These are phyloP conservation scores for Cyclargus thomasi DNA, from an alignment of 1,140 invertebrate genomes.

Conservation along the genomic window DNA sequence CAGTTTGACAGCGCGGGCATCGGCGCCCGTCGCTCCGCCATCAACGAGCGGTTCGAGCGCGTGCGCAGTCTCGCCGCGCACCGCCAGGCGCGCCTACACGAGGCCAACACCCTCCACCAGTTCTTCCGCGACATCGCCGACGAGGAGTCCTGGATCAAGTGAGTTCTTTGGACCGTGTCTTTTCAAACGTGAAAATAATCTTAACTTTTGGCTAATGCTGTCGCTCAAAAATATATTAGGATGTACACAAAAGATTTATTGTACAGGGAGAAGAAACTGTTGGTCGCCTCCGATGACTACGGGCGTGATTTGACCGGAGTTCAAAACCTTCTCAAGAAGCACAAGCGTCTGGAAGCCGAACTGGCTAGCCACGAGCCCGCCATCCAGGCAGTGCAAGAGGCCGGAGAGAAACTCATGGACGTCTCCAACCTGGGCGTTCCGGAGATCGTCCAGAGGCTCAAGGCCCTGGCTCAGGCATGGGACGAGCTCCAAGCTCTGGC, in stretches of 20 bases:
- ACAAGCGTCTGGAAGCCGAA: slow-evolving; percentile 97
- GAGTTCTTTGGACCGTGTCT: slow-evolving; percentile 35
- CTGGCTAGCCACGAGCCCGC: slow-evolving; percentile 96
- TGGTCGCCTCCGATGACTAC: slow-evolving; percentile 98
- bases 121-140: slow-evolving; percentile 99
- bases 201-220: background rate
- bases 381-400: slow-evolving; percentile 96
- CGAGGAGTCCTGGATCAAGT: slow-evolving; percentile 99
- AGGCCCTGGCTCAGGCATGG: slow-evolving; percentile 92
- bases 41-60: slow-evolving; percentile 95
- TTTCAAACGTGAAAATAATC: background rate
- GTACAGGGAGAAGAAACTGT: slow-evolving; percentile 93
- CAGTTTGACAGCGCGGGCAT: slow-evolving; percentile 96
- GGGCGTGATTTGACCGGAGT: slow-evolving; percentile 98
- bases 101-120: slow-evolving; percentile 98
- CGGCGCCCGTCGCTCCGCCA: slow-evolving; percentile 93
- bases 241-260: slow-evolving; percentile 8
- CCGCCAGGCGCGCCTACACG: slow-evolving; percentile 90
- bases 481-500: slow-evolving; percentile 92
- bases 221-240: background rate
- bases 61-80: slow-evolving; percentile 95
- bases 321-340: slow-evolving; percentile 98
- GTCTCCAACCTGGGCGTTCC: slow-evolving; percentile 97
- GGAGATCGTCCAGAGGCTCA: slow-evolving; percentile 94
- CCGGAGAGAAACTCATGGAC: slow-evolving; percentile 96